Base-by-base conservation (phyloP, 30 jellyfish, hydroid and myxozoan species). In the Cassiopea andromeda region DNA sequence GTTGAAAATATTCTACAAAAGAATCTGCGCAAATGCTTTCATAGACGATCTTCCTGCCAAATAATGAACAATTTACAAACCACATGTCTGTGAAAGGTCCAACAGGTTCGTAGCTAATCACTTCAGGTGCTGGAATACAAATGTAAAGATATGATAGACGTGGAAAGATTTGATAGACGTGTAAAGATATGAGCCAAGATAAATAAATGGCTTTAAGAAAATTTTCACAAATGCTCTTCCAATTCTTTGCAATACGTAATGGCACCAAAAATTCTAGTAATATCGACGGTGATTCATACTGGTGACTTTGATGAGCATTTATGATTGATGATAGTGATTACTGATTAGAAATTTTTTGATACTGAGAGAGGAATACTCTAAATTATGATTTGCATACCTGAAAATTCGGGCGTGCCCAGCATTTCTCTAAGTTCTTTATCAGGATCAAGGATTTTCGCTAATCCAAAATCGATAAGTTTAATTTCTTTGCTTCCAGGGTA, bases 341-440 rank as follows among this genome's bases (percentile, higher is more conserved):
- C 64, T 50, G 64, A 50, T 50, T 50, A n/a, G n/a, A n/a, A n/a
- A n/a, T n/a, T n/a, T n/a, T n/a, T n/a, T n/a, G n/a, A n/a, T n/a
- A n/a, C n/a, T n/a, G n/a, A n/a, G n/a, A n/a, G n/a, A 50, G 5
- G 64, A 9, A 2, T 50, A 50, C 5, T 2, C 9, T 50, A 9
- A 5, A 50, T 50, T 50, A 9, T 9, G 4, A 4, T 14, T 61
- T 44, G 27, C 38, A 27, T 77, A 92, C 98, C 98, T 69, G 94
- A 97, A 93, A 97, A 97, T 71, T 97, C 99, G 0, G 98, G 98
- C 17, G 99, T 97, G 38, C 99, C 99, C 98, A 92, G 89, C 99
- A 97, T 97, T 73, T 92, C 98, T 57, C 93, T 85, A 44, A 93
- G 50, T 74, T 97, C 98, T 82, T 93, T 73, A 12, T 97, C 98